These are phyloP conservation scores for Silurus lanzhouensis DNA, from an alignment of 2,797 vertebrate genomes.

Conservation along the genomic window DNA sequence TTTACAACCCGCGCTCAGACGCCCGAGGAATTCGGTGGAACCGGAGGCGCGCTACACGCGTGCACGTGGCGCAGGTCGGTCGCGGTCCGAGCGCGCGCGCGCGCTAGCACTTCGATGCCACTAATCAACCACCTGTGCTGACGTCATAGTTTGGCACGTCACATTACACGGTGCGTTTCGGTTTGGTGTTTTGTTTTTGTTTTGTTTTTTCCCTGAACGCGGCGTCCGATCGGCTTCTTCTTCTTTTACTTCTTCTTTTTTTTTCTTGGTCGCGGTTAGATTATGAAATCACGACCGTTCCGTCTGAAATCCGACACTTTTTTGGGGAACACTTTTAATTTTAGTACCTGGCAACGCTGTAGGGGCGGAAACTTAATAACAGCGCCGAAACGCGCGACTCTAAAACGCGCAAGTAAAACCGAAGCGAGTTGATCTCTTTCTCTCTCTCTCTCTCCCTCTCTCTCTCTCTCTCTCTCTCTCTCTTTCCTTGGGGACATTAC, in stretches of 20 bases:
- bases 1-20: not conserved
- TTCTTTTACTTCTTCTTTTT: not conserved
- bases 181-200: not conserved
- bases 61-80: not conserved
- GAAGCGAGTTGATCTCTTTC: not conserved
- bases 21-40: not conserved
- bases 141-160: not conserved
- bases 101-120: not conserved
- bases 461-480: too few relatives aligned
- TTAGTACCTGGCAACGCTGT: constrained; percentile 33
- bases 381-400: constrained; percentile 23
- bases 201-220: not conserved
- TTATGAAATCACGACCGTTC: constrained; percentile 14
- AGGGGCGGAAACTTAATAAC: constrained; percentile 44
- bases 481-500: too few relatives aligned
- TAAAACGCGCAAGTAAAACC: constrained; percentile 14
- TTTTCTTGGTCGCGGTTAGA: not conserved
- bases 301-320: constrained; percentile 31
- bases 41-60: too few relatives aligned
- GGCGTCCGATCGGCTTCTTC: not conserved
- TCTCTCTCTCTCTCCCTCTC: too few relatives aligned
- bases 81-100: not conserved
- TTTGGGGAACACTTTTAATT: constrained; percentile 9
- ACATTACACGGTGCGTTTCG: not conserved
- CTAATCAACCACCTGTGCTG: not conserved